These are phyloP conservation scores for Eupithecia tripunctaria DNA, from an alignment of 2,888 invertebrate genomes.

Conservation along the genomic window DNA sequence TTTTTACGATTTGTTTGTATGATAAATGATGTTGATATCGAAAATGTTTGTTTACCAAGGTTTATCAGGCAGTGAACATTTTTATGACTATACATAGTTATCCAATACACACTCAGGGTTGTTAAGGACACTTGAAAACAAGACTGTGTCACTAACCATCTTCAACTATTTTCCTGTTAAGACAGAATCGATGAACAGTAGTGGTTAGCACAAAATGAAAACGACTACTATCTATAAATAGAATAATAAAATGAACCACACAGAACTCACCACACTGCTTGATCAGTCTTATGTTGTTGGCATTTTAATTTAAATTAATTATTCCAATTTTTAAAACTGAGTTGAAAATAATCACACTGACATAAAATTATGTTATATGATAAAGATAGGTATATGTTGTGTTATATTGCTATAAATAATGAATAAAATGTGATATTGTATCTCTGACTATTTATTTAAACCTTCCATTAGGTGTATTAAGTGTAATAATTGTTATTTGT, in stretches of 20 bases:
- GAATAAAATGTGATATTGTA: slow-evolving; percentile 82
- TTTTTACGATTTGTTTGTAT: slow-evolving; percentile 60
- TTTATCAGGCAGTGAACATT: slow-evolving; percentile 40
- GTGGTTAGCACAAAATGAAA: not conserved
- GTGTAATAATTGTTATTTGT: not conserved
- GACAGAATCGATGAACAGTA: not conserved
- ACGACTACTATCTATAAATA: not conserved
- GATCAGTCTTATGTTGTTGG: slow-evolving; percentile 68
- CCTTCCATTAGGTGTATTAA: not conserved
- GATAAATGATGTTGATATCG: slow-evolving; percentile 45
- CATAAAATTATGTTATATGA: slow-evolving; percentile 73
- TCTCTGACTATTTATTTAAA: slow-evolving; percentile 31
- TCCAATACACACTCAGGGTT: not conserved
- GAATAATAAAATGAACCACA: not conserved
- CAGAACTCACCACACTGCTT: slow-evolving; percentile 52
- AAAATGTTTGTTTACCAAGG: slow-evolving; percentile 23
- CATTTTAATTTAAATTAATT: slow-evolving; percentile 74
- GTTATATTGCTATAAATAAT: slow-evolving; percentile 75
- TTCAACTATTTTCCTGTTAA: not conserved
- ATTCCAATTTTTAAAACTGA: slow-evolving; percentile 75
- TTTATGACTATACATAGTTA: slow-evolving; percentile 1
- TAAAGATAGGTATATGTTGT: slow-evolving; percentile 78
- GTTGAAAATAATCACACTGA: slow-evolving; percentile 66
- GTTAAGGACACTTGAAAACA: no score
- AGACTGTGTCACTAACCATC: no score